phyloP scores from a whole-genome alignment of 2,888 invertebrate genomes.

The Sthenelais limicola region DNA sequence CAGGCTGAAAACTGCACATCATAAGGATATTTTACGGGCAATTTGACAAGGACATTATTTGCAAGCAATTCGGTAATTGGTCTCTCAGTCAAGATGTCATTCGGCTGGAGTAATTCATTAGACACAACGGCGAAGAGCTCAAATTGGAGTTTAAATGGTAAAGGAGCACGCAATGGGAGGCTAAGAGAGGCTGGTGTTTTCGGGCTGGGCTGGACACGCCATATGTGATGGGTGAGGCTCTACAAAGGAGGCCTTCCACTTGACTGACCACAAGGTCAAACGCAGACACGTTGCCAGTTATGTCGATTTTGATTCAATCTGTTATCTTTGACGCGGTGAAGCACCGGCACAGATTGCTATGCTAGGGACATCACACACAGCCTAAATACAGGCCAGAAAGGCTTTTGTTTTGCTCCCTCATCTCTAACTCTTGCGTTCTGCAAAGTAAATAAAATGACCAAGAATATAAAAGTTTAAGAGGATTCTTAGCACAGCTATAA shows the following conservation, averaged over 20 bases:
- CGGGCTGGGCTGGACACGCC: constrained; percentile 8
- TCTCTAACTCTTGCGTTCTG: too few species aligned
- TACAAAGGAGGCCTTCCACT: constrained; percentile 26
- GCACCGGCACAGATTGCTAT: constrained; percentile 7
- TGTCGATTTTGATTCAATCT: constrained; percentile 35
- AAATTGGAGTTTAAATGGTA: constrained; percentile 32
- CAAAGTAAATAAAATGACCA: too few species aligned
- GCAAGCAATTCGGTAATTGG: constrained; percentile 39
- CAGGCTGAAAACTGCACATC: constrained; percentile 29
- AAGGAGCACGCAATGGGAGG: constrained; percentile 15
- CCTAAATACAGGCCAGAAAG: too few species aligned
- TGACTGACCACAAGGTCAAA: constrained; percentile 31
- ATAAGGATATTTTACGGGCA: constrained; percentile 21
- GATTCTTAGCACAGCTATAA: too few species aligned
- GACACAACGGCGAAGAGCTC: constrained; percentile 24
- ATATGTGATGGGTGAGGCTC: constrained; percentile 26
- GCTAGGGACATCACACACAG: background rate
- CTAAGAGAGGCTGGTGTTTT: background rate
- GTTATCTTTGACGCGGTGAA: constrained; percentile 3
- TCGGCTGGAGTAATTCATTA: constrained; percentile 22
- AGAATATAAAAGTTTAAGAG: too few species aligned
- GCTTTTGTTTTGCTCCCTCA: too few species aligned
- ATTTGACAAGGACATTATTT: constrained; percentile 36
- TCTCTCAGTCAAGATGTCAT: constrained; percentile 4
- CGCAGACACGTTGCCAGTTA: constrained; percentile 28